phyloP scores from a whole-genome alignment of 2,888 invertebrate species.

The Lithophane leautieri region DNA sequence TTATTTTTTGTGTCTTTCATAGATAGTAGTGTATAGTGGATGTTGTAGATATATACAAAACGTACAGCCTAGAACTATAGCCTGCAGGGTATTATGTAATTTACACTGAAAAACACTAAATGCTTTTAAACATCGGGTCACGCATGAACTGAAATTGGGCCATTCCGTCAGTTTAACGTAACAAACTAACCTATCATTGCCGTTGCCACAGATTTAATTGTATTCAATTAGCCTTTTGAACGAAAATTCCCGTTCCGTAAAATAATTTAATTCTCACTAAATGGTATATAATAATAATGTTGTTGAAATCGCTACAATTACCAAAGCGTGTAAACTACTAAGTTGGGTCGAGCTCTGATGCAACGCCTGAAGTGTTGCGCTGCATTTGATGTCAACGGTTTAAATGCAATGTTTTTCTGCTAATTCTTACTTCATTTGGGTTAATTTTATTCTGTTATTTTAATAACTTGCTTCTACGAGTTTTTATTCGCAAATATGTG shows the following conservation, averaged over 20 bases:
- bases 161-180: background rate
- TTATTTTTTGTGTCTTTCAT: no score
- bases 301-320: constrained; percentile 46
- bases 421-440: constrained; percentile 58
- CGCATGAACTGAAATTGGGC: background rate
- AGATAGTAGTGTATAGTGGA: background rate
- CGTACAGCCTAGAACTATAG: no score
- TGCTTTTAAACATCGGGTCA: background rate
- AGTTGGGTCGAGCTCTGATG: constrained; percentile 38
- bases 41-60: background rate
- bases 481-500: background rate
- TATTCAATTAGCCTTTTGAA: background rate
- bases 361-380: constrained; percentile 44
- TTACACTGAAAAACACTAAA: background rate
- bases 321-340: constrained; percentile 38
- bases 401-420: constrained; percentile 53
- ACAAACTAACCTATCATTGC: background rate
- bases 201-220: background rate
- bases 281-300: constrained; percentile 24
- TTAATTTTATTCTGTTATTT: constrained; percentile 61
- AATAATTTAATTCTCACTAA: constrained; percentile 10
- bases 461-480: constrained; percentile 31
- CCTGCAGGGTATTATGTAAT: no score
- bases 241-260: background rate
- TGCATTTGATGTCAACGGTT: constrained; percentile 53